Conservation (phyloP, 2,113 vertebrate species). For the Tychaedon coryphoeus region DNA sequence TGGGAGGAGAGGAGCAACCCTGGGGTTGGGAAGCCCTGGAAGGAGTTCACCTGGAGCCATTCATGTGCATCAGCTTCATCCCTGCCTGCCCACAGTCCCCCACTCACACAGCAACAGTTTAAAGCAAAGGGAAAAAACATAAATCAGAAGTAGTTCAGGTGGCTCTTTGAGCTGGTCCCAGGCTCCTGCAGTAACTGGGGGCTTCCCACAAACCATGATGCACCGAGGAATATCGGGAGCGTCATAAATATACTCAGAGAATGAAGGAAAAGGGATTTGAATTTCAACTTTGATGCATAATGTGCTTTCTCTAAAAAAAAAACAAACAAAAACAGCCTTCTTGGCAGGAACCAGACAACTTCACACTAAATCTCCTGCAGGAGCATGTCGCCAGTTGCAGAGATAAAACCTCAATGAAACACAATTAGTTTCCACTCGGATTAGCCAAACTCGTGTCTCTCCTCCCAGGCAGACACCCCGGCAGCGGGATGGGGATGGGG, state of each 20-base stretch:
- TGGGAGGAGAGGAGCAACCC: neutral
- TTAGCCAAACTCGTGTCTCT: neutral
- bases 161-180: neutral
- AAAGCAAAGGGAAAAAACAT: neutral
- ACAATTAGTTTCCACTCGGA: slow-evolving; percentile 9
- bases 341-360: slow-evolving; percentile 45
- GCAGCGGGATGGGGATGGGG: neutral
- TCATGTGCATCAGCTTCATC: neutral
- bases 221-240: neutral
- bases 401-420: slow-evolving; percentile 60
- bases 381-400: slow-evolving; percentile 5
- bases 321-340: neutral
- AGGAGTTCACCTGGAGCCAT: neutral
- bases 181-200: neutral
- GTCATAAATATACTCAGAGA: neutral
- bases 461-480: neutral
- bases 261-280: slow-evolving; percentile 17
- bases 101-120: neutral
- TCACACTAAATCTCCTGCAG: slow-evolving; percentile 53
- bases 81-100: neutral
- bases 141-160: neutral
- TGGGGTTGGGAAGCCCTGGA: accelerated
- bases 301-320: slow-evolving; percentile 20
- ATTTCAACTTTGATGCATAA: slow-evolving; percentile 54
- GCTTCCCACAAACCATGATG: neutral